A percentile compares a stretch with the other conserved stretches of the same genome.
Conservation (phyloP, 2,888 invertebrate genomes). For the Magallana nippona region DNA sequence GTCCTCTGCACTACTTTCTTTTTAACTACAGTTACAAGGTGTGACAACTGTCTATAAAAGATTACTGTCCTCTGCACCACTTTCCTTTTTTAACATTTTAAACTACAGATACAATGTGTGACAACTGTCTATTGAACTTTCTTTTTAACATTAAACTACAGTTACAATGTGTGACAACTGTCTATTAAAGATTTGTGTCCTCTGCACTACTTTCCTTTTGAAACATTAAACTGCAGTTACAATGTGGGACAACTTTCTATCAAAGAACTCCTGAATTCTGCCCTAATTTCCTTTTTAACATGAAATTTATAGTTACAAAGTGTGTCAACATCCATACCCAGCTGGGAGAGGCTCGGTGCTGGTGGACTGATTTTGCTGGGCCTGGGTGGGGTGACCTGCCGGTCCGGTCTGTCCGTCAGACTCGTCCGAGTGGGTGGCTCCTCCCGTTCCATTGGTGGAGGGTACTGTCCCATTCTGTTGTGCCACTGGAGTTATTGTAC, state of each 20-base stretch:
- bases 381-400: conserved; percentile 39
- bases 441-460: conserved; percentile 44
- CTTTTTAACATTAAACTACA: no score
- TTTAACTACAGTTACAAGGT: no score
- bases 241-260: no score
- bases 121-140: no score
- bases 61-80: no score
- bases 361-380: conserved; percentile 39
- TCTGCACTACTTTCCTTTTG: no score
- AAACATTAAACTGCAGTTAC: no score
- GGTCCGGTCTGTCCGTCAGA: not conserved
- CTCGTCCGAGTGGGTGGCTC: conserved; percentile 45
- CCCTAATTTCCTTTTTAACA: not conserved
- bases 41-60: no score
- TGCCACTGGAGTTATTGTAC: conserved; percentile 50
- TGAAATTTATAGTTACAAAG: not conserved
- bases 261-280: no score
- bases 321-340: conserved; percentile 53
- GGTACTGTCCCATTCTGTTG: conserved; percentile 51
- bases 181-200: no score
- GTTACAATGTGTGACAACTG: no score
- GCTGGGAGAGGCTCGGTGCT: conserved; percentile 66
- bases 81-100: not conserved
- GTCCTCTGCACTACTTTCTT: no score
- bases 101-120: not conserved